A percentile compares a stretch with the other conserved stretches of the same genome.
Conservation (phyloP, 1,140 invertebrate species). For the Drosophila kanapiae region DNA sequence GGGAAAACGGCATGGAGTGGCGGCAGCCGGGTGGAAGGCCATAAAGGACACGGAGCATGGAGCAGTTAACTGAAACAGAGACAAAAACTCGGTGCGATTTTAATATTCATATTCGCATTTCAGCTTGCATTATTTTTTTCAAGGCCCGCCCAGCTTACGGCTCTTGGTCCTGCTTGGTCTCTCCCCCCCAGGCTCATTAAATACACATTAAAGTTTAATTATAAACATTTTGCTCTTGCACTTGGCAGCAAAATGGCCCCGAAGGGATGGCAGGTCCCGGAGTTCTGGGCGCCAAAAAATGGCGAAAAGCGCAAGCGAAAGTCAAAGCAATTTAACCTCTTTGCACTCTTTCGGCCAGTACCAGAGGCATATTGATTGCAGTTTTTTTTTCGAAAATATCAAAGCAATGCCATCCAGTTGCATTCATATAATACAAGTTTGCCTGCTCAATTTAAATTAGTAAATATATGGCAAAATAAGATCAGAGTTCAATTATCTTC, state of each 20-base stretch:
- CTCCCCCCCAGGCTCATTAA: conserved; percentile 67
- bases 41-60: not conserved
- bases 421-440: not conserved
- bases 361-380: conserved; percentile 27
- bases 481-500: no score
- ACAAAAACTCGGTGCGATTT: conserved; percentile 23
- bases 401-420: not conserved
- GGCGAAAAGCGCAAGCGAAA: conserved; percentile 75
- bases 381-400: not conserved
- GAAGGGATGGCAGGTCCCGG: conserved; percentile 25
- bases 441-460: no score
- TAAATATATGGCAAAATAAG: no score
- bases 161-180: not conserved
- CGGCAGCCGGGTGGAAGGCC: no score
- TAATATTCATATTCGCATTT: conserved; percentile 75
- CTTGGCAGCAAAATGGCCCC: conserved; percentile 69
- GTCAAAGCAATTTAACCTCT: conserved; percentile 76
- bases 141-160: conserved; percentile 29
- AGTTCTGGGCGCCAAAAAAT: conserved; percentile 51
- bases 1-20: not conserved
- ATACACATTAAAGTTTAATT: conserved; percentile 84
- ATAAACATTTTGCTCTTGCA: conserved; percentile 82
- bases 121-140: conserved; percentile 62
- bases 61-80: conserved; percentile 7
- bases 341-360: conserved; percentile 35